phyloP scores from a whole-genome alignment of 2,113 vertebrate genomes.

The Excalfactoria chinensis region DNA sequence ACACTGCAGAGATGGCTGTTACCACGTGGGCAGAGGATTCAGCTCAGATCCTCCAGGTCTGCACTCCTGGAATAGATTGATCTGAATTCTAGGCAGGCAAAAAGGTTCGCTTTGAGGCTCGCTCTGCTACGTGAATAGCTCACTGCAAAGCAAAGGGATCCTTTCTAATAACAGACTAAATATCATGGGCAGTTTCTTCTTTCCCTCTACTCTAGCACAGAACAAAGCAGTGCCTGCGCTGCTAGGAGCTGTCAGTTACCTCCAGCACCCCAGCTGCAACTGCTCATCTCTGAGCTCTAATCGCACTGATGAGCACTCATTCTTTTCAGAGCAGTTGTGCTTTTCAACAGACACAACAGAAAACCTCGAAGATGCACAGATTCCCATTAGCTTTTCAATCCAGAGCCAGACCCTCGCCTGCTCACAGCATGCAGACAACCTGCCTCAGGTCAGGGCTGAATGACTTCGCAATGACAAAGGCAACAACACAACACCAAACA shows the following conservation, averaged over 20 bases:
- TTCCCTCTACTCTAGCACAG: neutral
- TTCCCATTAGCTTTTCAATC: neutral
- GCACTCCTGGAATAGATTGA: accelerated
- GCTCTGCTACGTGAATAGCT: neutral
- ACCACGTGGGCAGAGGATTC: neutral
- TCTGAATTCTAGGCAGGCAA: neutral
- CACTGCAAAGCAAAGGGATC: neutral
- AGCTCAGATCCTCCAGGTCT: neutral
- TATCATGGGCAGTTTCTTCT: no score
- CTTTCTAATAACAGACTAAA: neutral
- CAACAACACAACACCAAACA: neutral
- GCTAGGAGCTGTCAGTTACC: neutral
- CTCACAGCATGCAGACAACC: accelerated
- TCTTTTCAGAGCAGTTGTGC: neutral
- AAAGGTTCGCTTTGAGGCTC: neutral
- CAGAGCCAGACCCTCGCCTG: neutral
- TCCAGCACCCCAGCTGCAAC: neutral
- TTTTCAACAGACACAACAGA: neutral
- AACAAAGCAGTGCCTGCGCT: neutral
- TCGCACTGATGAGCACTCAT: accelerated
- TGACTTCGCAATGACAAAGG: neutral
- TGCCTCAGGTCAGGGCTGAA: accelerated
- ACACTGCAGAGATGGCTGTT: neutral
- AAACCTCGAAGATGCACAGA: neutral
- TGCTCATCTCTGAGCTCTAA: neutral